These are phyloP conservation scores for Megalops cyprinoides DNA, from an alignment of 2,797 vertebrate genomes.

Conservation along the genomic window DNA sequence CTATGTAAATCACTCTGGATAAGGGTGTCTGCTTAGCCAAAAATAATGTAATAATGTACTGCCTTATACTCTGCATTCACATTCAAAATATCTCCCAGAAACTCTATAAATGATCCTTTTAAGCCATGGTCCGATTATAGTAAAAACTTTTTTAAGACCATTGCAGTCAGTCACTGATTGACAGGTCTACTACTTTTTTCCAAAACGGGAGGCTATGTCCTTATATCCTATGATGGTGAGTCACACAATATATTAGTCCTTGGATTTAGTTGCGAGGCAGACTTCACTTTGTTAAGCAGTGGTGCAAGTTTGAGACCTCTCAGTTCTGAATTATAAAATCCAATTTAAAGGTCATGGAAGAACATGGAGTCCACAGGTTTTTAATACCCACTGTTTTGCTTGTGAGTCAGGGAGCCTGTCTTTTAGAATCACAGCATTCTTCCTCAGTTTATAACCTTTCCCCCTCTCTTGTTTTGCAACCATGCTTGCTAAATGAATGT, in stretches of 20 bases:
- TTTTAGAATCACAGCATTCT: constrained; percentile 1
- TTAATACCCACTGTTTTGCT: background rate
- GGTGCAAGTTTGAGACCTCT: background rate
- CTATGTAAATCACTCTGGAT: too few relatives aligned
- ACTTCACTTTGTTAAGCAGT: constrained; percentile 12
- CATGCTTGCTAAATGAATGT: background rate
- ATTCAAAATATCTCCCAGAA: background rate
- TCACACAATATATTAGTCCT: background rate
- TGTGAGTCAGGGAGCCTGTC: background rate
- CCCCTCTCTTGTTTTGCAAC: background rate
- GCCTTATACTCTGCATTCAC: background rate
- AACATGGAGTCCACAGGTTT: background rate
- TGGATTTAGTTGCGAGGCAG: background rate
- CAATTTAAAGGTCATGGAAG: constrained; percentile 17
- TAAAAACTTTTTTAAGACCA: background rate
- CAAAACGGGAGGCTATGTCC: background rate
- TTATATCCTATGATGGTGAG: background rate
- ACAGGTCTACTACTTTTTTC: background rate
- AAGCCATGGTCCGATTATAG: background rate
- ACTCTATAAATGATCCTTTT: background rate
- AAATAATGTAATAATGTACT: background rate
- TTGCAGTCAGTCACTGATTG: background rate
- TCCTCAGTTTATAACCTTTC: constrained; percentile 13
- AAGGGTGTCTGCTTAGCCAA: too few relatives aligned
- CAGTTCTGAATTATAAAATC: constrained; percentile 21